Conservation (phyloP, 2,888 invertebrate species). For the Drosophila prostipennis region DNA sequence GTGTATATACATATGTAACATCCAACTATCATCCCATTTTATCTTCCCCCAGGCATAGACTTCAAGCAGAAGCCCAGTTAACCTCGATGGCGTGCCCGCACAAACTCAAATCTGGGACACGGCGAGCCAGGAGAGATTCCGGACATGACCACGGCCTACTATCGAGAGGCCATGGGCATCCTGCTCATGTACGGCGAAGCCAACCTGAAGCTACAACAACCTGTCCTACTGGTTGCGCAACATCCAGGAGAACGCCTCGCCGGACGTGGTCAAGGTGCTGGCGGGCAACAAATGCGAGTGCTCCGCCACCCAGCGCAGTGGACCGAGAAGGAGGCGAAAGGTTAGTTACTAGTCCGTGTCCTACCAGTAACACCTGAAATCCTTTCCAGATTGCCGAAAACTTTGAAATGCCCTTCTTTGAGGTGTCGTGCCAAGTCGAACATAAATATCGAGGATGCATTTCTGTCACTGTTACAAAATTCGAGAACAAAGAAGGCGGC, state of each 20-base stretch:
- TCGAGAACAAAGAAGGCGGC: constrained; percentile 90
- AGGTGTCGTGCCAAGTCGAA: constrained; percentile 94
- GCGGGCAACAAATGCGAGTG: constrained; percentile 95
- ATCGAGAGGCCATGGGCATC: constrained; percentile 96
- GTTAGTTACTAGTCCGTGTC: constrained; percentile 84
- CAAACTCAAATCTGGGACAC: constrained; percentile 92
- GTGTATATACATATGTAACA: not conserved
- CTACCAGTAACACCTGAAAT: not conserved
- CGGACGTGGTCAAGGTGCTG: constrained; percentile 93
- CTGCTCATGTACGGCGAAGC: constrained; percentile 96
- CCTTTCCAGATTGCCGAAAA: constrained; percentile 91
- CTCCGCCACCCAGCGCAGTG: constrained; percentile 89
- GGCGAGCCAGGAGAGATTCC: constrained; percentile 87
- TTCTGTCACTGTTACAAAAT: constrained; percentile 92
- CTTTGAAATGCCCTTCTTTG: constrained; percentile 94
- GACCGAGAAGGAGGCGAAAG: constrained; percentile 92
- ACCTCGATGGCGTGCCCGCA: constrained; percentile 93
- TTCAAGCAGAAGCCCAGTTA: constrained; percentile 95
- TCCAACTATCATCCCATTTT: constrained; percentile 19
- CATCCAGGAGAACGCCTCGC: constrained; percentile 95
- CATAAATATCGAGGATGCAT: constrained; percentile 93
- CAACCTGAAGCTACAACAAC: constrained; percentile 95
- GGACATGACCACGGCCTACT: constrained; percentile 95
- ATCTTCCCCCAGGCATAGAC: constrained; percentile 89
- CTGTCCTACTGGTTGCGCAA: constrained; percentile 95